phyloP scores from a whole-genome alignment of 2,888 invertebrate species.

The Trypoxylon attenuatum region DNA sequence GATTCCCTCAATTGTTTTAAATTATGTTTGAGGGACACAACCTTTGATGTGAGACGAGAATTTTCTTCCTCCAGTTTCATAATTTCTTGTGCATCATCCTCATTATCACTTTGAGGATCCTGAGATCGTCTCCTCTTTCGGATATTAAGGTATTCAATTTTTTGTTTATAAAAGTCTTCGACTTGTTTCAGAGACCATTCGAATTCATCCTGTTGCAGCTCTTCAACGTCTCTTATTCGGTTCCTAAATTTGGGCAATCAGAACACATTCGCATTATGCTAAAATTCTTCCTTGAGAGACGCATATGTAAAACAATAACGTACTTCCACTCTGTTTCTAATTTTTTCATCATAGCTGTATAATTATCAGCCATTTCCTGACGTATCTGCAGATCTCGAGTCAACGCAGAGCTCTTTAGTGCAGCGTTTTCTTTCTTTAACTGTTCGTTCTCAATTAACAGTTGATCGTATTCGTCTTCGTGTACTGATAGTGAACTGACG shows the following conservation, averaged over 20 bases:
- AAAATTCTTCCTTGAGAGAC: no score
- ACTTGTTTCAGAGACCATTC: conserved; percentile 63
- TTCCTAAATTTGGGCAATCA: conserved; percentile 51
- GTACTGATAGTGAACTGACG: conserved; percentile 3
- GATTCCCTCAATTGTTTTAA: conserved; percentile 53
- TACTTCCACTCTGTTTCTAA: conserved; percentile 65
- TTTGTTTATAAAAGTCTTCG: conserved; percentile 63
- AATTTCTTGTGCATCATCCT: conserved; percentile 18
- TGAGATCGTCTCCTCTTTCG: conserved; percentile 53
- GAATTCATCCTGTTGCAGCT: conserved; percentile 62
- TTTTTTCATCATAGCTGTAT: conserved; percentile 62
- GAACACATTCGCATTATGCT: no score
- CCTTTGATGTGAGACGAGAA: conserved; percentile 50
- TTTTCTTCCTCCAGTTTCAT: conserved; percentile 60
- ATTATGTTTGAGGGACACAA: conserved; percentile 53
- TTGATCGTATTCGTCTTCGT: conserved; percentile 61
- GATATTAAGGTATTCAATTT: conserved; percentile 47
- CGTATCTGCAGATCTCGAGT: conserved; percentile 65
- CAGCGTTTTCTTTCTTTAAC: conserved; percentile 60
- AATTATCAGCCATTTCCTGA: conserved; percentile 65
- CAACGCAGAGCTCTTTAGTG: conserved; percentile 58
- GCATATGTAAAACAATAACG: conserved; percentile 22
- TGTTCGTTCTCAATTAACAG: conserved; percentile 60
- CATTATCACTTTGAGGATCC: conserved; percentile 8
- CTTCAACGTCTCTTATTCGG: conserved; percentile 64